Evolutionary conservation across 2,888 invertebrate genomes (phyloP), one percentile per base, ranked within the genome.

Genomic region (Heliconius charithonia): DNA sequence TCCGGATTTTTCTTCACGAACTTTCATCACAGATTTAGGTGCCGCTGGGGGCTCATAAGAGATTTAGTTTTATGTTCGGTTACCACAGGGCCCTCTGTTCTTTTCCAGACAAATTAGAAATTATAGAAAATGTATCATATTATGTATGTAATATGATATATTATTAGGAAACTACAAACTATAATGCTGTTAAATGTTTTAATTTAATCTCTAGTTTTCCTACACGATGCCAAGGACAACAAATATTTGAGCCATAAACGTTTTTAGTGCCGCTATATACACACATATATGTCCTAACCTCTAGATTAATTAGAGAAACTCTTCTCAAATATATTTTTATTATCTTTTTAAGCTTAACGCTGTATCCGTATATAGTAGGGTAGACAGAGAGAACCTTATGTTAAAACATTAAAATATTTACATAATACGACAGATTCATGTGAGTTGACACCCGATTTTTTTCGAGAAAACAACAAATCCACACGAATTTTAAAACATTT

Each of bases 231-330:
- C 62, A 65, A 65, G 63, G 74, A 41, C 41, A 27, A 25, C 45
- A 65, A 74, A 72, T 72, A 72, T 72, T 72, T 32, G 56, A 13
- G 32, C 59, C 32, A 72, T 72, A 59, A 72, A 72, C 37, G 27
- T 74, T 62, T n/a, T 74, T 74, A 45, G 9, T 45, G 27, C 4
- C 19, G 19, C 19, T 32, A 22, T 27, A 29, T 25, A 10, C n/a
- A 4, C 6, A 27, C 63, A 16, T 32, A 22, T 29, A 13, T 59
- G 3, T 62, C 3, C 12, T 59, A 59, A n/a, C 59, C 3, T 56
- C 37, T 37, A 45, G 9, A 69, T 51, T 51, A 71, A 27, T 71
- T 71, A 27, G 51, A 71, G 22, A 22, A 66, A 7, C 63, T 63
- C 10, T 37, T 37, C 1, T 37, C 37, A 37, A 37, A 37, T 37